These are phyloP conservation scores for Amblyteles armatorius DNA, from an alignment of 2,888 invertebrate genomes.

Conservation along the genomic window DNA sequence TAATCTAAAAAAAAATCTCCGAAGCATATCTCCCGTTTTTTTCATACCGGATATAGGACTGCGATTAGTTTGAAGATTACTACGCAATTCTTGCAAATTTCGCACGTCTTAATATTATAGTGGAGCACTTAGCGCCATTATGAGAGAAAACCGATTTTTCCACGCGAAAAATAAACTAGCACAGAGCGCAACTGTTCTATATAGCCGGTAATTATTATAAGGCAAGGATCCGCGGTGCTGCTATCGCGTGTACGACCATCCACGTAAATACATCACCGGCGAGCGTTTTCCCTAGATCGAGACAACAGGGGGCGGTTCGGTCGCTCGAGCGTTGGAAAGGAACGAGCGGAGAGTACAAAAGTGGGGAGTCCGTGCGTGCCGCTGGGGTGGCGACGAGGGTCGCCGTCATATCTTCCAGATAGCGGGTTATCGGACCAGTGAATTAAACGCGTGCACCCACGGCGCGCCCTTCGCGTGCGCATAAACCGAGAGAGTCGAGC, in stretches of 20 bases:
- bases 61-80: background rate
- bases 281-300: conserved; percentile 48
- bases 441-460: conserved; percentile 68
- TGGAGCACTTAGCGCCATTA: conserved; percentile 8
- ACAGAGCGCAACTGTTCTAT: conserved; percentile 20
- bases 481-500: conserved; percentile 29
- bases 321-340: conserved; percentile 23
- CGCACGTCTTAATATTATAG: conserved; percentile 27
- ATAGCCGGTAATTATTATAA: conserved; percentile 1
- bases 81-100: background rate
- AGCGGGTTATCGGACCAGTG: conserved; percentile 69
- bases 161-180: conserved; percentile 6
- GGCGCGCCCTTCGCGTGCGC: conserved; percentile 62
- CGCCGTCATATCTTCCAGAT: conserved; percentile 69
- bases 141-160: conserved; percentile 30
- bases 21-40: background rate
- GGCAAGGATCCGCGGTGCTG: conserved; percentile 18
- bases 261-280: conserved; percentile 67
- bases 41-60: background rate
- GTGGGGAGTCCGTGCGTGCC: conserved; percentile 41
- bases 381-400: conserved; percentile 63
- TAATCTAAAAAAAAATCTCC: background rate
- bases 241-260: conserved; percentile 66
- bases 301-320: background rate
- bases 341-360: conserved; percentile 15